Percentiles rank a stretch among this genome's conserved stretches.
phyloP scores from a whole-genome alignment of 2,113 vertebrate genomes.

The Polypterus bichir region DNA sequence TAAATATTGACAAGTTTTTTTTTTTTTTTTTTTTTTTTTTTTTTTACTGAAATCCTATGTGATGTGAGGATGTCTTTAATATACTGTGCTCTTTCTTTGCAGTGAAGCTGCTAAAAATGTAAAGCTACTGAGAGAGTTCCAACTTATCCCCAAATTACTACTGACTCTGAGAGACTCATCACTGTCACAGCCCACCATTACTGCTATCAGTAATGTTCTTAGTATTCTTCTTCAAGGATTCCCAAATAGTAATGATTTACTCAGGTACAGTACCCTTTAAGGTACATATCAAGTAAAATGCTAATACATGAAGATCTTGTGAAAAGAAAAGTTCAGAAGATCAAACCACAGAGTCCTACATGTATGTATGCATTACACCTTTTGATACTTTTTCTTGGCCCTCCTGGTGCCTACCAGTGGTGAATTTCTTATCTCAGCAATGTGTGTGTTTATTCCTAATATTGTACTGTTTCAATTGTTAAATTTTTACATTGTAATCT shows the following conservation, averaged over 20 bases:
- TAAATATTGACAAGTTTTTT: not conserved
- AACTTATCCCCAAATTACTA: slow-evolving; percentile 82
- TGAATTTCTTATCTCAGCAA: too few species aligned
- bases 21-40: not conserved
- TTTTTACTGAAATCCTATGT: not conserved
- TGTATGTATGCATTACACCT: too few species aligned
- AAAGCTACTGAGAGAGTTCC: slow-evolving; percentile 87
- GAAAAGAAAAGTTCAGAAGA: too few species aligned
- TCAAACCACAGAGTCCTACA: too few species aligned
- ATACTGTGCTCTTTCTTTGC: slow-evolving; percentile 20
- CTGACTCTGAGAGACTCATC: slow-evolving; percentile 82
- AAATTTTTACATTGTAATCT: too few species aligned
- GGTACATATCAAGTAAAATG: too few species aligned
- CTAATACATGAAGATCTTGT: too few species aligned
- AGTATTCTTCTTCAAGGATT: slow-evolving; percentile 92
- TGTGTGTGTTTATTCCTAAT: too few species aligned
- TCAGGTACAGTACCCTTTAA: slow-evolving; percentile 52
- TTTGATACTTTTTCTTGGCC: too few species aligned
- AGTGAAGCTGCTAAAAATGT: slow-evolving; percentile 92
- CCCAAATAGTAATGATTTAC: slow-evolving; percentile 78
- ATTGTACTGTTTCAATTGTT: too few species aligned
- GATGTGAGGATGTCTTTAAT: not conserved
- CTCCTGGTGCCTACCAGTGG: too few species aligned
- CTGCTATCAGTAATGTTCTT: slow-evolving; percentile 82
- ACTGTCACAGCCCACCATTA: slow-evolving; percentile 82